Percentiles rank a stretch among this genome's conserved stretches.
Conservation (phyloP, 2,797 vertebrate species). For the Pogoniulus pusillus region DNA sequence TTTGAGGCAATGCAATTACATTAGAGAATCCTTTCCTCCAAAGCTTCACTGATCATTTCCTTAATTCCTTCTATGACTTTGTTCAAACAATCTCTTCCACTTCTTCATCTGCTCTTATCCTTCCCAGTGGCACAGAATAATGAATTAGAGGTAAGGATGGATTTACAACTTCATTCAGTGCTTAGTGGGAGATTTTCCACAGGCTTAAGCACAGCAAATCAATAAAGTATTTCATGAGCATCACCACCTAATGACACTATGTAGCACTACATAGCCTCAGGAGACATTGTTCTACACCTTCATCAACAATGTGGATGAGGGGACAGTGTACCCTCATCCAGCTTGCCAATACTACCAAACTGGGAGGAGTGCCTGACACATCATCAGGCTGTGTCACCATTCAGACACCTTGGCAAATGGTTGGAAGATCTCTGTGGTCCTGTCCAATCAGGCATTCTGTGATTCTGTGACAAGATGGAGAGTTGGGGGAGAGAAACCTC, state of each 20-base stretch:
- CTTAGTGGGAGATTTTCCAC: background rate
- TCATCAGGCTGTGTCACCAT: too few species aligned
- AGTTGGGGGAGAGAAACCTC: too few species aligned
- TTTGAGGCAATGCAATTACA: background rate
- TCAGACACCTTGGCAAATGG: too few species aligned
- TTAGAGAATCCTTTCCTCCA: background rate
- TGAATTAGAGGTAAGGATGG: background rate
- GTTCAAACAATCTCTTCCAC: background rate
- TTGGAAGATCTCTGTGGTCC: too few species aligned
- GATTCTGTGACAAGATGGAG: too few species aligned
- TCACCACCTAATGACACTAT: rapidly evolving
- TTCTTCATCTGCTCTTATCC: background rate
- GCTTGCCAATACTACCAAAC: too few species aligned
- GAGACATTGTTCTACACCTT: background rate
- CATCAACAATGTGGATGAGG: too few species aligned
- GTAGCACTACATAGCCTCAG: background rate
- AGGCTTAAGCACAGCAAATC: background rate
- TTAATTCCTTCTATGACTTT: background rate
- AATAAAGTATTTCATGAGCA: background rate
- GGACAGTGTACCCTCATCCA: too few species aligned
- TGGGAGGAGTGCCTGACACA: too few species aligned
- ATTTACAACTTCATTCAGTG: background rate
- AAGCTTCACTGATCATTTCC: background rate
- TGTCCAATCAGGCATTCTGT: too few species aligned
- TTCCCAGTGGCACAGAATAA: background rate